A percentile compares a stretch with the other conserved stretches of the same genome.
These are phyloP conservation scores for Orthosia gothica DNA, from an alignment of 2,888 invertebrate genomes.

Conservation along the genomic window DNA sequence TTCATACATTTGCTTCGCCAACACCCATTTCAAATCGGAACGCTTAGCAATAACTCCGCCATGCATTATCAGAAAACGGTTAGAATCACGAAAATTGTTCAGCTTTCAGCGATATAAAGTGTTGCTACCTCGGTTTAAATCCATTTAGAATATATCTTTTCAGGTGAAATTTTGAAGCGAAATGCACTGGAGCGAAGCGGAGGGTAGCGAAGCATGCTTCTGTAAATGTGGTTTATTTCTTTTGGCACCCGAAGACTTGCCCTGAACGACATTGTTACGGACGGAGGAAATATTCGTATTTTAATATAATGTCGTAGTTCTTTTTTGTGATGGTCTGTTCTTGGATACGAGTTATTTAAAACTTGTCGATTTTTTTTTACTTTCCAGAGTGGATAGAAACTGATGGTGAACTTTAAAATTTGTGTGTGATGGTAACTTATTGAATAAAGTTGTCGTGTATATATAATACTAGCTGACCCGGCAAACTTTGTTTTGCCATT, in stretches of 20 bases:
- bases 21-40: conserved; percentile 52
- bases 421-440: background rate
- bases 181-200: conserved; percentile 36
- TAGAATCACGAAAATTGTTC: conserved; percentile 63
- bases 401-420: background rate
- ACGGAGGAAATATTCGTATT: conserved; percentile 12
- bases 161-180: conserved; percentile 57
- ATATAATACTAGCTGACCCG: too few relatives aligned
- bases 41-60: conserved; percentile 59
- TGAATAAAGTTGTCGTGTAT: background rate
- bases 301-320: conserved; percentile 4
- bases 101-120: conserved; percentile 66
- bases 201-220: conserved; percentile 38
- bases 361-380: background rate
- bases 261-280: conserved; percentile 24
- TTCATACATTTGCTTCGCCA: conserved; percentile 38
- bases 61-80: conserved; percentile 66
- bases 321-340: conserved; percentile 4
- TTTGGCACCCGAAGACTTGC: conserved; percentile 32
- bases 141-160: conserved; percentile 69
- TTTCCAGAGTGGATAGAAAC: background rate
- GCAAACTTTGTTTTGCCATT: too few relatives aligned
- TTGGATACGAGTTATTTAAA: background rate
- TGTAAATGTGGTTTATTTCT: conserved; percentile 57
- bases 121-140: conserved; percentile 65